Conservation (phyloP, 1,140 invertebrate species). For the Lethrus apterus region DNA sequence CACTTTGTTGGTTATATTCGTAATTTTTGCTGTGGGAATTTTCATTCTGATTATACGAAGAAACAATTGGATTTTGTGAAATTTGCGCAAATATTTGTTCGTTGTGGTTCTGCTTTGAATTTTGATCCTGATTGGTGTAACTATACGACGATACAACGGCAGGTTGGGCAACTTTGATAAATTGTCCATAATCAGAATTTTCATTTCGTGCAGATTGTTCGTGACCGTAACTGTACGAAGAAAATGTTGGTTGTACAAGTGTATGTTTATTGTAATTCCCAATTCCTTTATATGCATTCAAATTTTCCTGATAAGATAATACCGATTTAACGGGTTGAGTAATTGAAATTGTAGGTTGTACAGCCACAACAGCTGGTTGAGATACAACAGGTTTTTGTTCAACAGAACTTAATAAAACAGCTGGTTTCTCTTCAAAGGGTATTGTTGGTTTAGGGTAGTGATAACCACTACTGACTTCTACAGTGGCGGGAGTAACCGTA, state of each 20-base stretch:
- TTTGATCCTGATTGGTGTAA: neutral
- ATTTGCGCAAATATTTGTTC: neutral
- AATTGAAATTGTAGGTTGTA: neutral
- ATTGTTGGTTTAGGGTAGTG: conserved; percentile 27
- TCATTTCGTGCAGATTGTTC: no score
- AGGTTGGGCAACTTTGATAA: no score
- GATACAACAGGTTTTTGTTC: neutral
- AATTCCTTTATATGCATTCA: no score
- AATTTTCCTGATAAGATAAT: no score
- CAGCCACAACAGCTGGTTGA: neutral
- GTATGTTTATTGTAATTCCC: no score
- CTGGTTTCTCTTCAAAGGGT: conserved; percentile 23
- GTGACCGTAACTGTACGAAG: no score
- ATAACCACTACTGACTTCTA: conserved; percentile 22
- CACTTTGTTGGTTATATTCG: neutral
- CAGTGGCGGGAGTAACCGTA: neutral
- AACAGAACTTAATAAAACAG: neutral
- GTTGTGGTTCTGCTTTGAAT: neutral
- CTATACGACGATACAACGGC: neutral
- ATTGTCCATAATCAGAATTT: no score
- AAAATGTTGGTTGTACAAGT: no score
- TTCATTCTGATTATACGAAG: no score
- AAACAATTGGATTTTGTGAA: neutral
- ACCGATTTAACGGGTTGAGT: no score
- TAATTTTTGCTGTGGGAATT: neutral